These are phyloP conservation scores for Amaurobius ferox DNA, from an alignment of 2,888 invertebrate genomes.

Conservation along the genomic window DNA sequence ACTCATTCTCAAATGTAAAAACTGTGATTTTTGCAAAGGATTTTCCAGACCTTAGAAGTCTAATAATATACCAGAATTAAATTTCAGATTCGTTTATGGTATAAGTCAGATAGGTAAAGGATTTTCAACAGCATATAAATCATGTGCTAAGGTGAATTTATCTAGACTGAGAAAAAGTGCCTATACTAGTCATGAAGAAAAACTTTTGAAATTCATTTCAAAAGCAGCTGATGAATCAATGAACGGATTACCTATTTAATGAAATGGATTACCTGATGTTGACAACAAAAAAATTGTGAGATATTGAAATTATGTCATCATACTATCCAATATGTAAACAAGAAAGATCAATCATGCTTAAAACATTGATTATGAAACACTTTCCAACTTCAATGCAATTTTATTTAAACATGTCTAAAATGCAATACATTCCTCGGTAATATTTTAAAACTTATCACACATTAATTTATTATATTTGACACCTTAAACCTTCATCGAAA, in stretches of 20 bases:
- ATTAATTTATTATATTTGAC: too few relatives aligned
- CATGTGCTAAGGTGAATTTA: constrained; percentile 10
- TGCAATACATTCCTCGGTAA: too few relatives aligned
- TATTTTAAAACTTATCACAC: too few relatives aligned
- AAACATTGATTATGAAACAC: too few relatives aligned
- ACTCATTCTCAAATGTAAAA: background rate
- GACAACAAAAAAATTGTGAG: background rate
- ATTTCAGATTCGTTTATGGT: constrained; percentile 1
- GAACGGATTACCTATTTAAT: too few relatives aligned
- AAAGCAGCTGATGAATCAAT: constrained; percentile 6
- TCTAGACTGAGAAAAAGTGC: constrained; percentile 1
- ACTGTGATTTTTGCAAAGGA: background rate
- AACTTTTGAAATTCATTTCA: background rate
- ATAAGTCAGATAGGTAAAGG: constrained; percentile 1
- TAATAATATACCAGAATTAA: background rate
- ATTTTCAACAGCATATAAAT: constrained; percentile 4
- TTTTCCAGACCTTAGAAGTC: background rate
- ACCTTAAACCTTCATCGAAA: too few relatives aligned
- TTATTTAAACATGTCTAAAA: too few relatives aligned
- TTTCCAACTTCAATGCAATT: too few relatives aligned
- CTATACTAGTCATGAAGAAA: constrained; percentile 12
- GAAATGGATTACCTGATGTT: constrained; percentile 5
- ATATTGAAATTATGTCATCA: constrained; percentile 23
- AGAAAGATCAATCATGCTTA: too few relatives aligned
- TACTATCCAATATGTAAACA: background rate